Evolutionary conservation across 2,797 vertebrate species (phyloP).

Genomic region (Clamator glandarius): DNA sequence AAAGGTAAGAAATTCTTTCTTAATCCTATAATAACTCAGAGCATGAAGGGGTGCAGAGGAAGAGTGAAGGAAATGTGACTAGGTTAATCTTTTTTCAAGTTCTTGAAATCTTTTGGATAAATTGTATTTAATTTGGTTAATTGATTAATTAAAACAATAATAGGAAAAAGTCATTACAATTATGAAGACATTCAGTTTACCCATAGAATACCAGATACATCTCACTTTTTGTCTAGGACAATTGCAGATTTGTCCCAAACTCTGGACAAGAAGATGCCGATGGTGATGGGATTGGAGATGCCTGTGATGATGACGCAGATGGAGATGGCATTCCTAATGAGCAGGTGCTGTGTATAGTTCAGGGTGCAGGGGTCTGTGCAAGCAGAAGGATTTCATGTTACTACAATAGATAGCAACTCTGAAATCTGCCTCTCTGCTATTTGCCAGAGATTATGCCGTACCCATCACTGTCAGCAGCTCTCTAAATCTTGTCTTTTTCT

Average conservation of each 20-base stretch:
- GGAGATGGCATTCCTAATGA: constrained; percentile 95
- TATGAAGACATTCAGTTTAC: not conserved
- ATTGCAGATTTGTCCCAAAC: constrained; percentile 93
- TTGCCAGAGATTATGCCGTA: not conserved
- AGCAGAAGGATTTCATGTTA: not conserved
- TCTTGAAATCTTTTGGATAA: not conserved
- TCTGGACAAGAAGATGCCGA: constrained; percentile 98
- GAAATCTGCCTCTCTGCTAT: not conserved
- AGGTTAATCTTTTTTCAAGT: not conserved
- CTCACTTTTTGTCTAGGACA: constrained; percentile 82
- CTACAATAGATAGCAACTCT: not conserved
- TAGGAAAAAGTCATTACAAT: not conserved
- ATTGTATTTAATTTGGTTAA: not conserved
- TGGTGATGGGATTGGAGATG: constrained; percentile 87
- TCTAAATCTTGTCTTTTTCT: not conserved
- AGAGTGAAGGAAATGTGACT: not conserved
- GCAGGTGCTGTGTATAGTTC: constrained; percentile 80
- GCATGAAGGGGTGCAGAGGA: not conserved
- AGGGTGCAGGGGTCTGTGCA: not conserved
- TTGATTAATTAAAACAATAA: not conserved
- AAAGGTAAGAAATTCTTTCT: constrained; percentile 82
- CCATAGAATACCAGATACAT: not conserved
- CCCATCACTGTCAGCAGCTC: not conserved
- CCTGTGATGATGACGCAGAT: constrained; percentile 94
- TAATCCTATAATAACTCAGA: not conserved